Base-by-base conservation (phyloP, 2,888 invertebrate species). In the Scaptomyza flava region DNA sequence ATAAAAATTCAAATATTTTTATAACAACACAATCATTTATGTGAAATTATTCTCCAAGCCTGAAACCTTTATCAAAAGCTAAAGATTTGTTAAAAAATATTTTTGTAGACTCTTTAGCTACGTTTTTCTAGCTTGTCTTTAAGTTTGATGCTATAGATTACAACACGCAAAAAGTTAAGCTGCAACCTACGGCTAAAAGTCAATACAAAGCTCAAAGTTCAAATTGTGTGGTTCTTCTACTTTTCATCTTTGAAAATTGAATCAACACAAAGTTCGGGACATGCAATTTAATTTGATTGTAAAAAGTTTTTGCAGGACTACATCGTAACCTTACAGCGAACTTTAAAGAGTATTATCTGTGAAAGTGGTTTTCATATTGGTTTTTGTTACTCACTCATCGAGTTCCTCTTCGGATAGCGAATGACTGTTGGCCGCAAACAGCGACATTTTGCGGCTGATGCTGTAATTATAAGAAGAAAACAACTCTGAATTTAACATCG, bases 361-460 rank as follows among this genome's bases (percentile, higher is more conserved):
- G 34, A 12, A 34, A 12, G 12, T 31, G 8, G 14, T 7, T 47
- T 12, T 42, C 4, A 17, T 7, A 2, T 8, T 20, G 8, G 6
- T 17, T 48, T 27, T 27, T 27, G 59, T 14, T 92, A 95, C 95
- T 95, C 92, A 95, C 95, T 95, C 95, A 89, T 95, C 95, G 68
- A 94, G 93, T 75, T 95, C 94, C 89, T 95, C 95, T 81, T 95
- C 95, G 71, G 94, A 94, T 88, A 95, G 93, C 71, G 95, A 94
- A 61, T 89, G 82, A 74, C 91, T 92, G 73, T 89, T 92, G 61
- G 79, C 87, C 54, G 80, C 53, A 42, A 85, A 70, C 67, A 89
- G 72, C 59, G 90, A 90, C 90, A 90, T 90, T 59, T 72, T 89
- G 66, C 66, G 72, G 81, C 81, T 75, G 62, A 52, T 38, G 30